Base-by-base conservation (phyloP, 2,888 invertebrate species). In the Luffia ferchaultella region DNA sequence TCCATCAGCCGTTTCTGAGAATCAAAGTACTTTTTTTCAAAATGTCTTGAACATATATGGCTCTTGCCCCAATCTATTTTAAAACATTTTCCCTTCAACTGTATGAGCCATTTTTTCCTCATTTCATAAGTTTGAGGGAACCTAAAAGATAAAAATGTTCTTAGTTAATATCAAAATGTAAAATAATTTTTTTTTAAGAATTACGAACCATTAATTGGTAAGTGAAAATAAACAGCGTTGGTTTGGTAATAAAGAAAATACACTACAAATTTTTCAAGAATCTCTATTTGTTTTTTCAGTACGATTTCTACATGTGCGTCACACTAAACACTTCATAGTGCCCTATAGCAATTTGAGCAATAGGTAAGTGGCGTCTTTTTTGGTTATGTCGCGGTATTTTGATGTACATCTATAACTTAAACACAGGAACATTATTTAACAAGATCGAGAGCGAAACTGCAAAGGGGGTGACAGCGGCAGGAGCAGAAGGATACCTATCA, bases 41-140 rank as follows among this genome's bases (percentile, higher is more conserved):
- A 82, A 61, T 80, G 80, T 54, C 63, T 75, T 0, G 80, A 79
- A 52, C 82, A 82, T 48, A 82, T 73, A 57, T 62, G 72, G 54
- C 77, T 78, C 59, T 62, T 74, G 2, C 57, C 51, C 76, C 76
- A 80, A 54, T 82, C 76, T 42, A 82, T 57, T 43, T 64, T 55
- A 47, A 64, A 56, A 55, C 78, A 78, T 55, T 66, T 75, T 50
- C 68, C 71, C 58, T 67, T 76, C 9, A 80, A 60, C 18, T 71
- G 54, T 51, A 66, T 64, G 5, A 76, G 58, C 82, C 82, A 82
- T 60, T 65, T 73, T 52, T 64, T 74, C 52, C 77, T 67, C 69
- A 77, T 71, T 54, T 76, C 75, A 45, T 54, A 54, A 2, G 56
- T 60, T 40, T 61, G 53, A 44, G 82, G 82, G 57, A 72, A 79